Evolutionary conservation across 2,888 invertebrate species (phyloP), one percentile per base, ranked within the genome.

Genomic region (Zaprionus bogoriensis): DNA sequence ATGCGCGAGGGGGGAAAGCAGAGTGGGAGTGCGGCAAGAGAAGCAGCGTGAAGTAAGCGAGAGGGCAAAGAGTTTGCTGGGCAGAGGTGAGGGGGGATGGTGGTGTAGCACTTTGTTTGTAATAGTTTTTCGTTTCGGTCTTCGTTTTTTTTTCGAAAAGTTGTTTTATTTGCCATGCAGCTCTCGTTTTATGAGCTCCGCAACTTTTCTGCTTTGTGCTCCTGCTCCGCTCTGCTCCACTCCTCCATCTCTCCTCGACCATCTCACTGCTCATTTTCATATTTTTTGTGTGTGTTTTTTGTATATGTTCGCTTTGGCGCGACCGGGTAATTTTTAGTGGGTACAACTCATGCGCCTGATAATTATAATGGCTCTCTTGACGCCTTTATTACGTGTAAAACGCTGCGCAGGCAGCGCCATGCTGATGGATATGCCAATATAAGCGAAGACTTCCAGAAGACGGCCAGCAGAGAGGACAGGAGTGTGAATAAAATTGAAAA

Each of bases 321-420:
- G 19, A 5, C 14, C 14, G 41, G 6, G 20, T 41, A 22, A 20
- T 22, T 41, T n/a, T 41, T 41, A 41, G 20, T 14, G 36, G 45
- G 27, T 53, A 66, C 67, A 52, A 54, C 53, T 65, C 65, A 60
- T 60, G 66, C 48, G 23, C 36, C 73, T 80, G 81, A 77, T 82
- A 83, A 82, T 82, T 82, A 86, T 82, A 75, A 86, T 82, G 84
- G 67, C 53, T 62, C 86, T 86, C 86, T 83, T 82, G 86, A 82
- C 84, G 82, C 82, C 86, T 82, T 82, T 82, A 82, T 82, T 80
- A 86, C 67, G 82, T 82, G 82, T 86, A 82, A 82, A 82, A 82
- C 78, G 82, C 72, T 80, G 77, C 54, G 75, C 86, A 77, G 81
- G 58, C 83, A 55, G 48, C 57, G 32, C 27, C 59, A 48, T 44